These are phyloP conservation scores for Phaonia tiefii DNA, from an alignment of 2,888 invertebrate species.

Conservation along the genomic window DNA sequence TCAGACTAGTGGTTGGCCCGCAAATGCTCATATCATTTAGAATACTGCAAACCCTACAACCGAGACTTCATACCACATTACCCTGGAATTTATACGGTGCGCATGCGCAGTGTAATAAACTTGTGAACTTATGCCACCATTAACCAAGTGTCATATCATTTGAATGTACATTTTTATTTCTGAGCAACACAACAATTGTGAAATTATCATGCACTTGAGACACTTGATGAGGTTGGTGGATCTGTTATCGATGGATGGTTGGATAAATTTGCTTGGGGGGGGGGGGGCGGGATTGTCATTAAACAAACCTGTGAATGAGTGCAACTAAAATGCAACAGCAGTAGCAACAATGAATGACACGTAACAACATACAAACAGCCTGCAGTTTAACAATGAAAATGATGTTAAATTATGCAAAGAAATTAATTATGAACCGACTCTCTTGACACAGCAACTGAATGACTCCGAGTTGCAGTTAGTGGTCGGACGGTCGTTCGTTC, in stretches of 20 bases:
- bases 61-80: not conserved
- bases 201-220: conserved; percentile 59
- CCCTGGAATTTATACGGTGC: not conserved
- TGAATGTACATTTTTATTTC: not conserved
- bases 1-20: too few relatives aligned
- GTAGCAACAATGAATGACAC: conserved; percentile 9
- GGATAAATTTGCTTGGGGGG: conserved; percentile 1
- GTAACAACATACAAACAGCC: not conserved
- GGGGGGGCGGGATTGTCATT: not conserved
- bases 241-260: conserved; percentile 41
- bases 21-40: too few relatives aligned
- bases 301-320: conserved; percentile 24
- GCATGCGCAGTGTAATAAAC: conserved; percentile 36
- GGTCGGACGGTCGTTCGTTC: conserved; percentile 11
- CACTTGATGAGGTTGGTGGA: conserved; percentile 45
- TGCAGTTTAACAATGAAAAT: not conserved
- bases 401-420: conserved; percentile 20
- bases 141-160: conserved; percentile 39
- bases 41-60: not conserved
- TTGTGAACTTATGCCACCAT: conserved; percentile 28
- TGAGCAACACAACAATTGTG: conserved; percentile 15
- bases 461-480: not conserved
- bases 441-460: too few relatives aligned
- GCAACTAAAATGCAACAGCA: conserved; percentile 6
- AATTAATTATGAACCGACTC: conserved; percentile 15